Percentiles rank a stretch among this genome's conserved stretches.
phyloP scores from a whole-genome alignment of 1,140 invertebrate genomes.

The Halyomorpha halys region DNA sequence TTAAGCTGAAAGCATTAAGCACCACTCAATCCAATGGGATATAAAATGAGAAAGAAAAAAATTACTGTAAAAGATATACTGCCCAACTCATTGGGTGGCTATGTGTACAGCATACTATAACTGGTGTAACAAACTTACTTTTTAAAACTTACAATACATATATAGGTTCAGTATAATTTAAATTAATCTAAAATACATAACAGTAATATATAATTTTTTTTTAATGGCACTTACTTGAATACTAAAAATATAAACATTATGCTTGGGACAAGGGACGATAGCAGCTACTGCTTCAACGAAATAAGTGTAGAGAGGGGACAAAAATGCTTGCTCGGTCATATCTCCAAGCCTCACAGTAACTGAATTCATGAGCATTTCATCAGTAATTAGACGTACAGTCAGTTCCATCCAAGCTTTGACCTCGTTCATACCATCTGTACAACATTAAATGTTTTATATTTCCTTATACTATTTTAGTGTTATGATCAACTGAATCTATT shows the following conservation, averaged over 20 bases:
- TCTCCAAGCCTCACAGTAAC: conserved; percentile 87
- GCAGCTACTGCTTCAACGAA: conserved; percentile 86
- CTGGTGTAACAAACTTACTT: too few species aligned
- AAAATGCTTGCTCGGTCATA: conserved; percentile 86
- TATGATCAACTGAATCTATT: neutral
- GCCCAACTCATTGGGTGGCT: too few species aligned
- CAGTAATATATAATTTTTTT: too few species aligned
- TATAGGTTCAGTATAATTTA: too few species aligned
- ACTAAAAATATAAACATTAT: conserved; percentile 89
- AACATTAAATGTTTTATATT: neutral
- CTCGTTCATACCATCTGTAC: conserved; percentile 75
- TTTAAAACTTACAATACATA: too few species aligned
- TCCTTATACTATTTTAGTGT: neutral
- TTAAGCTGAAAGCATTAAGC: too few species aligned
- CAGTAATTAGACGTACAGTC: conserved; percentile 78
- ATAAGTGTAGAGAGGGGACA: conserved; percentile 79
- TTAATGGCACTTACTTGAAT: conserved; percentile 67
- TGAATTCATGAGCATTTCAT: conserved; percentile 89
- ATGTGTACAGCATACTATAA: too few species aligned
- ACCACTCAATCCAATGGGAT: too few species aligned
- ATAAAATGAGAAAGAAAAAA: too few species aligned
- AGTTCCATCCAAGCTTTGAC: conserved; percentile 82
- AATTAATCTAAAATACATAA: too few species aligned
- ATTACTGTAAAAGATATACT: too few species aligned
- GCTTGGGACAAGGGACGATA: conserved; percentile 81